phyloP scores from a whole-genome alignment of 2,797 vertebrate genomes.

The Sparidentex hasta region DNA sequence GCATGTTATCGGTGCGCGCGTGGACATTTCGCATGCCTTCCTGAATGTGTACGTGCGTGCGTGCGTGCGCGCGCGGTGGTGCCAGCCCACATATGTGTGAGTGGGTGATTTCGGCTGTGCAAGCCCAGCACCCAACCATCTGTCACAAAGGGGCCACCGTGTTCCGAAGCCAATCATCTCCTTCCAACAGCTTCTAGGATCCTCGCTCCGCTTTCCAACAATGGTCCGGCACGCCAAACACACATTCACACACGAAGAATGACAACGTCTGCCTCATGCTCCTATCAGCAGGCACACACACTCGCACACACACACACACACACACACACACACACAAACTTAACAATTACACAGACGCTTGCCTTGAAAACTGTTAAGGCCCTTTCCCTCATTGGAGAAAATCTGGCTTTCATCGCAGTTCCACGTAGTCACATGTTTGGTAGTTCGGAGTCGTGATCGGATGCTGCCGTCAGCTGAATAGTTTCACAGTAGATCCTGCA shows the following conservation, averaged over 20 bases:
- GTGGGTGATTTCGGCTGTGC: slow-evolving; percentile 85
- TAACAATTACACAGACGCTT: slow-evolving; percentile 60
- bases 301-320: slow-evolving; percentile 51
- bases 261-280: slow-evolving; percentile 79
- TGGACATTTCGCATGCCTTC: slow-evolving; percentile 49
- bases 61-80: slow-evolving; percentile 38
- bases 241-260: slow-evolving; percentile 82
- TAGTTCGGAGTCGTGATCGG: slow-evolving; percentile 42
- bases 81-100: slow-evolving; percentile 75
- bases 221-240: slow-evolving; percentile 75
- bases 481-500: not conserved
- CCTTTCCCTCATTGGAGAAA: slow-evolving; percentile 55
- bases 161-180: slow-evolving; percentile 91
- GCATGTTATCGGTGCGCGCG: slow-evolving; percentile 27
- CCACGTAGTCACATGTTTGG: slow-evolving; percentile 44
- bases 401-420: slow-evolving; percentile 55
- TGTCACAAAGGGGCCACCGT: slow-evolving; percentile 90
- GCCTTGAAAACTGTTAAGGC: slow-evolving; percentile 64
- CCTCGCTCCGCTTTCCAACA: slow-evolving; percentile 87
- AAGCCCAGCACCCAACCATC: slow-evolving; percentile 94
- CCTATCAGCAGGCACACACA: slow-evolving; percentile 66
- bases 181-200: slow-evolving; percentile 87
- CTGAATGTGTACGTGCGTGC: slow-evolving; percentile 16
- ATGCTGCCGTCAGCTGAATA: slow-evolving; percentile 30
- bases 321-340: slow-evolving; percentile 58